These are phyloP conservation scores for Rallus limicola DNA, from an alignment of 2,113 vertebrate species.

Conservation along the genomic window DNA sequence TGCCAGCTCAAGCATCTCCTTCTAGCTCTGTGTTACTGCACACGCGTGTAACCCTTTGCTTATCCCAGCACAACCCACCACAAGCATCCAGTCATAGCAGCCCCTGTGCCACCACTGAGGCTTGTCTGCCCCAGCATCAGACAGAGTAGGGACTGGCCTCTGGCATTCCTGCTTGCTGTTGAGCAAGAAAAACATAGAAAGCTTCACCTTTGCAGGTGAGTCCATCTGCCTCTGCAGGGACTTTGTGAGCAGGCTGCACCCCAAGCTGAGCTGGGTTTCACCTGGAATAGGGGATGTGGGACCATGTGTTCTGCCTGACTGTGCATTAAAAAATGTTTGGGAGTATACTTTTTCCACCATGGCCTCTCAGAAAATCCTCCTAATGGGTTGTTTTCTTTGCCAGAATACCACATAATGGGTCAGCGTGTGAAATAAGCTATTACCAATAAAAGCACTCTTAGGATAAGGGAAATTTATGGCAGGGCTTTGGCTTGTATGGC, in stretches of 20 bases:
- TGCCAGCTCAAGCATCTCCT: not conserved
- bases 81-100: not conserved
- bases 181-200: not conserved
- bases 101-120: not conserved
- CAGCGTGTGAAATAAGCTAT: not conserved
- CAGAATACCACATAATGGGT: not conserved
- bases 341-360: not conserved
- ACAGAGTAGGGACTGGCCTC: not conserved
- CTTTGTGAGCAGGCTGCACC: not conserved
- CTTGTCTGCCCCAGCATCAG: not conserved
- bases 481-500: not conserved
- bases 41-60: not conserved
- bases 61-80: not conserved
- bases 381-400: not conserved
- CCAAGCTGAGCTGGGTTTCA: not conserved
- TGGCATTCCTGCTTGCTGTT: not conserved
- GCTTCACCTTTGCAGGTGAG: not conserved
- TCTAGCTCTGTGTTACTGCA: not conserved
- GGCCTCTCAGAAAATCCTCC: not conserved
- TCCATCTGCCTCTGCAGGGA: not conserved
- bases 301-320: not conserved
- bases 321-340: not conserved
- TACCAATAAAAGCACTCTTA: not conserved
- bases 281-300: rapidly evolving
- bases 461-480: slow-evolving; percentile 10